Base-by-base conservation (phyloP, 2,888 invertebrate genomes). In the Dolichomitus sp. region DNA sequence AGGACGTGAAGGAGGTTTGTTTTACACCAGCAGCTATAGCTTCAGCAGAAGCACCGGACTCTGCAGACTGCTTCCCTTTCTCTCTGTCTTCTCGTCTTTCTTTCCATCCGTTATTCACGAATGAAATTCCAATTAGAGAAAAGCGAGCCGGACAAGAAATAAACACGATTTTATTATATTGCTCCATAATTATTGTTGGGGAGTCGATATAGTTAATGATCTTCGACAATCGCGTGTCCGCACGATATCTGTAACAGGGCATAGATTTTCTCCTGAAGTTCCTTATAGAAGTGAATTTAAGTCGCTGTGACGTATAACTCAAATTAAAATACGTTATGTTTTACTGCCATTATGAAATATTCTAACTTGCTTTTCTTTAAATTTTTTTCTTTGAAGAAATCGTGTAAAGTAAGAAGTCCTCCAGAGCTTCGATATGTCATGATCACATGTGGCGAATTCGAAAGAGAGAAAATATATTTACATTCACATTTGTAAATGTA, bases 1-100 rank as follows among this genome's bases (percentile, higher is more conserved):
- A 52, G 14, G 37, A 57, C 73, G 59, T 42, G 80, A 89, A 74
- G 80, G 88, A 89, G 91, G 91, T 92, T 92, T 92, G 92, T 92
- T 92, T 92, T 91, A 89, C 90, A 89, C 80, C 83, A 77, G 59
- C 86, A 88, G 86, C 84, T 87, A 84, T 85, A 82, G 85, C 84
- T 84, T 80, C 72, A 63, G 82, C 66, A 81, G 80, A 75, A 75
- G 54, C 77, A 81, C 76, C 76, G 68, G 75, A 78, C 74, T 48
- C 83, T 82, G 76, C 65, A 59, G 61, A 59, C 80, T 69, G 17
- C 74, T 74, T 68, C 68, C 75, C 69, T 80, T 59, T 73, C 65
- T 42, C 30, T 30, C 27, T n/a, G 33, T 40, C 42, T 76, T 59
- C 33, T 37, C 68, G 17, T 27, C 76, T 54, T 33, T 68, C 63